These are phyloP conservation scores for Scortum barcoo DNA, from an alignment of 2,113 vertebrate genomes.

Conservation along the genomic window DNA sequence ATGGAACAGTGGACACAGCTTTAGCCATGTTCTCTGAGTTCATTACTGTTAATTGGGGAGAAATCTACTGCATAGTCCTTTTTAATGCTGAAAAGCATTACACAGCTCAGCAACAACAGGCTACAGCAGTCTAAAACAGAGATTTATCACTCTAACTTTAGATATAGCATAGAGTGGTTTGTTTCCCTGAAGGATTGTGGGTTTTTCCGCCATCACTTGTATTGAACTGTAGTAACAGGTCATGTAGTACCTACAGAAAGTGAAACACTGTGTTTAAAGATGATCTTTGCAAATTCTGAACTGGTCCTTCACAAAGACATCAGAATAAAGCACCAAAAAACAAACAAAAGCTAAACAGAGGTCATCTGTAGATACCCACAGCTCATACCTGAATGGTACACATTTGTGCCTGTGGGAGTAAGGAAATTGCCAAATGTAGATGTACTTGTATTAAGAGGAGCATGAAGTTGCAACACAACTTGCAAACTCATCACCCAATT, in stretches of 20 bases:
- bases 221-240: not conserved
- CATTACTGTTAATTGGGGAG: conserved; percentile 13
- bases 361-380: no score
- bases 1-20: not conserved
- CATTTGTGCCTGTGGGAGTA: no score
- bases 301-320: no score
- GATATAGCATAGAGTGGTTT: not conserved
- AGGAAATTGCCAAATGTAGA: no score
- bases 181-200: not conserved
- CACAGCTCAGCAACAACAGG: not conserved
- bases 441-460: not conserved
- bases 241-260: not conserved
- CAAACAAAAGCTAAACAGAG: no score
- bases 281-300: no score
- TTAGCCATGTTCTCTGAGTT: not conserved
- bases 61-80: not conserved
- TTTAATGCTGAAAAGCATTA: not conserved
- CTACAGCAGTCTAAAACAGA: not conserved
- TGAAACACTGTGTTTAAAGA: no score
- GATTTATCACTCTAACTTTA: not conserved
- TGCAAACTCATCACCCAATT: not conserved
- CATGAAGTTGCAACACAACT: not conserved
- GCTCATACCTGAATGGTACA: no score
- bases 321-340: no score
- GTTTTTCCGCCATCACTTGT: not conserved